Evolutionary conservation across 2,888 invertebrate species (phyloP), one percentile per base, ranked within the genome.

Genomic region (Ptycholaimellus sp.): DNA sequence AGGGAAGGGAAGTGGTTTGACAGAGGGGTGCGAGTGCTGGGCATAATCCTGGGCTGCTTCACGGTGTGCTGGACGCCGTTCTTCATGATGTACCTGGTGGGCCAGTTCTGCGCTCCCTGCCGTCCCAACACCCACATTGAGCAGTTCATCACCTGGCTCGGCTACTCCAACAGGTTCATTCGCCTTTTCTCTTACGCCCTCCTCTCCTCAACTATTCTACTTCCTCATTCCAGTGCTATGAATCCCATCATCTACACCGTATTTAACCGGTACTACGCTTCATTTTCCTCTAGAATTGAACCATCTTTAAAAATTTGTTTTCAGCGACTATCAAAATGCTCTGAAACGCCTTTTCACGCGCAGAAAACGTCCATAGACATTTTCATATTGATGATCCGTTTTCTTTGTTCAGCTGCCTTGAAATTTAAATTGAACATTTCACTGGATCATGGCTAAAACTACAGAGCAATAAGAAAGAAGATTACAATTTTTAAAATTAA

Each of bases 161-260:
- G 53, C 9, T 53, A 53, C 44, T 48, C 47, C 19, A 51, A 56
- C 37, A 52, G n/a, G n/a, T n/a, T n/a, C n/a, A n/a, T n/a, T n/a
- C n/a, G n/a, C n/a, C n/a, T n/a, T n/a, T n/a, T n/a, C n/a, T n/a
- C n/a, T n/a, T n/a, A n/a, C n/a, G n/a, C n/a, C n/a, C n/a, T n/a
- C n/a, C n/a, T n/a, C n/a, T n/a, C n/a, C n/a, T n/a, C n/a, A n/a
- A n/a, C n/a, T n/a, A n/a, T n/a, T n/a, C n/a, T n/a, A n/a, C n/a
- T n/a, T n/a, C n/a, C n/a, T n/a, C n/a, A n/a, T n/a, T n/a, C n/a
- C n/a, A n/a, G 52, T 6, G 54, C 54, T 16, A 56, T 56, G 53
- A 56, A 56, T 38, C 56, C 56, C 3, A 56, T 54, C 28, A 56
- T 55, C 38, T 55, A 55, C 40, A 55, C 54, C 41, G 54, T 53